Percentiles rank a stretch among this genome's conserved stretches.
These are phyloP conservation scores for Myotis vivesi DNA, from an alignment of 2,797 vertebrate species.

Conservation along the genomic window DNA sequence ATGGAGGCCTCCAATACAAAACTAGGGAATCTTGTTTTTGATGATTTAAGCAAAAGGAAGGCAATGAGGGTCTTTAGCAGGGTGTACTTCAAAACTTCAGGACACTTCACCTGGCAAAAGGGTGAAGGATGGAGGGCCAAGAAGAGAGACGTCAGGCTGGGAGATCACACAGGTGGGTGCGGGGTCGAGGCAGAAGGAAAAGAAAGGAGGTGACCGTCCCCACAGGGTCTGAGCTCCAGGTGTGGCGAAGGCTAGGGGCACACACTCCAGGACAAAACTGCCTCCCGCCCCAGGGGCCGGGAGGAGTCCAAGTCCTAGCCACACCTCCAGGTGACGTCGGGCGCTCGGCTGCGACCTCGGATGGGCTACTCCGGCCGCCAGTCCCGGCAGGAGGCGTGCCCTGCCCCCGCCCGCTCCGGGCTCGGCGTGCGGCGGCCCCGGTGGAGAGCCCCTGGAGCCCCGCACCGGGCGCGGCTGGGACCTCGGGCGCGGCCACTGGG, in stretches of 20 bases:
- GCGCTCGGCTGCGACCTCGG: neutral
- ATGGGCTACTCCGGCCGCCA: constrained; percentile 46
- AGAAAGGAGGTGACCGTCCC: neutral
- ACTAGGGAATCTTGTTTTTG: neutral
- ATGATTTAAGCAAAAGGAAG: neutral
- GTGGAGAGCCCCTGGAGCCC: neutral
- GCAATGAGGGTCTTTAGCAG: neutral
- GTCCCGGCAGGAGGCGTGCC: constrained; percentile 40
- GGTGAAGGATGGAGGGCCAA: neutral
- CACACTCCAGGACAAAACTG: neutral
- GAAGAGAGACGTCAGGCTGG: neutral
- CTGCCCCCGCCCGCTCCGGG: neutral
- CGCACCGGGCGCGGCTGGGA: neutral
- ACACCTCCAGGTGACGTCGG: constrained; percentile 43
- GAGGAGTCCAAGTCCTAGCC: constrained; percentile 8
- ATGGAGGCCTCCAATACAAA: neutral
- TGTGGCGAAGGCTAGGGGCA: neutral
- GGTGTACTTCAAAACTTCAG: neutral
- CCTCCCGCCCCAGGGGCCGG: neutral
- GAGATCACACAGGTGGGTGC: neutral
- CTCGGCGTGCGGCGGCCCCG: neutral
- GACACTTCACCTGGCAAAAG: neutral
- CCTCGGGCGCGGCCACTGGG: neutral
- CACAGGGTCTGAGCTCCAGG: neutral
- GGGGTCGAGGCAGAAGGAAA: neutral